phyloP scores from a whole-genome alignment of 1,140 invertebrate genomes.

The Eciton burchellii region DNA sequence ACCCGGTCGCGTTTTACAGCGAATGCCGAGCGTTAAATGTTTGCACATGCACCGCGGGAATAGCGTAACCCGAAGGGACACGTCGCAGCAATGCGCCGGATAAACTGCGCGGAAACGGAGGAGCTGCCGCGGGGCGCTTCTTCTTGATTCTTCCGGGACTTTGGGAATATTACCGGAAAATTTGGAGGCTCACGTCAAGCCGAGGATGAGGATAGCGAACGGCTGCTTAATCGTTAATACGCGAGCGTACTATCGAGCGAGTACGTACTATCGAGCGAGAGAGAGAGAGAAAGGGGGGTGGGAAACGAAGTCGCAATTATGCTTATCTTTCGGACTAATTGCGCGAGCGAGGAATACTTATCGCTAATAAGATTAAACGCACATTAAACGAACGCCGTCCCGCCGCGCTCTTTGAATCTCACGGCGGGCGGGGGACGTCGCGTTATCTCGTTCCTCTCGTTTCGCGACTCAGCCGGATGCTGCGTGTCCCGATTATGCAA shows the following conservation, averaged over 20 bases:
- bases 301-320: constrained; percentile 50
- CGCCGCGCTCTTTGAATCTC: constrained; percentile 47
- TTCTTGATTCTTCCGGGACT: not conserved
- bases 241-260: not conserved
- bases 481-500: constrained; percentile 4
- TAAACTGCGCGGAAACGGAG: constrained; percentile 11
- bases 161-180: not conserved
- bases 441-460: constrained; percentile 53
- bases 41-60: constrained; percentile 30
- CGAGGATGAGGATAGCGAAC: constrained; percentile 13
- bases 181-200: not conserved
- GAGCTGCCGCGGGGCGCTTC: not conserved
- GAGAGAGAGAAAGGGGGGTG: constrained; percentile 23
- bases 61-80: constrained; percentile 39
- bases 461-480: constrained; percentile 33
- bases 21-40: constrained; percentile 50
- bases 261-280: constrained; percentile 23
- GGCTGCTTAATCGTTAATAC: constrained; percentile 27
- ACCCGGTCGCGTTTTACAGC: constrained; percentile 43
- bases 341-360: constrained; percentile 44
- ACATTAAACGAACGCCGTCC: constrained; percentile 45
- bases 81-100: constrained; percentile 34
- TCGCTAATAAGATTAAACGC: constrained; percentile 57
- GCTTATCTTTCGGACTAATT: constrained; percentile 49
- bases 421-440: constrained; percentile 13